Base-by-base conservation (phyloP, 2,113 vertebrate genomes). In the Odocoileus hemionus region DNA sequence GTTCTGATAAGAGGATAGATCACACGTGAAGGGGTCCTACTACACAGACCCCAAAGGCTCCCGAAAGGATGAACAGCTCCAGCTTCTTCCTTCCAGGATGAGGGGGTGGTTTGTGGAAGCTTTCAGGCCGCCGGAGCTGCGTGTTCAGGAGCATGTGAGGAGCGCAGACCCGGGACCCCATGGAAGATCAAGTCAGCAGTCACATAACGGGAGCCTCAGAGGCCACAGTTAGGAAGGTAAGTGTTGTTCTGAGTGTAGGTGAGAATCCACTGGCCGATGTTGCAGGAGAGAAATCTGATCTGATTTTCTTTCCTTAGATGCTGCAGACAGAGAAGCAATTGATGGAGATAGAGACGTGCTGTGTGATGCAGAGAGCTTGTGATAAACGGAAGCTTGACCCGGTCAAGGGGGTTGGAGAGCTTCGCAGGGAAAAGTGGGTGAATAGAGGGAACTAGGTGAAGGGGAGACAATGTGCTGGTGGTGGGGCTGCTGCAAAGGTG, bases 151-250 rank as follows among this genome's bases (percentile, higher is more conserved):
- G 78, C 6, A 3, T 16, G 28, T 0, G 25, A 60, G 30, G 64
- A 33, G 26, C 0, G 1, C 7, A 45, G 52, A 23, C 7, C 15
- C 4, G n/a, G 2, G 50, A 50, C 8, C 3, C 30, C 0, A 0
- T 8, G 0, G 28, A 30, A 23, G 33, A 39, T 3, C 17, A 15
- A 58, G 25, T 26, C 0, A 4, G 43, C 19, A 7, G 39, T 12
- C 21, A 1, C 28, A 0, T 6, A 9, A 4, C 0, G 10, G 91
- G 85, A 74, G 6, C 6, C 26, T 28, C 14, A 16, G 5, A 52
- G 7, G 26, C 43, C 55, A 10, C 0, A 0, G n/a, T 19, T 17
- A 19, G n/a, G 43, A 14, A 1, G 5, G 26, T 21, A 43, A 43
- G 9, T 28, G 13, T 33, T 23, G 7, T 52, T 16, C 58, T 55